Evolutionary conservation across 2,113 vertebrate species (phyloP), one percentile per base, ranked within the genome.

Genomic region (Chascanopsetta lugubris): DNA sequence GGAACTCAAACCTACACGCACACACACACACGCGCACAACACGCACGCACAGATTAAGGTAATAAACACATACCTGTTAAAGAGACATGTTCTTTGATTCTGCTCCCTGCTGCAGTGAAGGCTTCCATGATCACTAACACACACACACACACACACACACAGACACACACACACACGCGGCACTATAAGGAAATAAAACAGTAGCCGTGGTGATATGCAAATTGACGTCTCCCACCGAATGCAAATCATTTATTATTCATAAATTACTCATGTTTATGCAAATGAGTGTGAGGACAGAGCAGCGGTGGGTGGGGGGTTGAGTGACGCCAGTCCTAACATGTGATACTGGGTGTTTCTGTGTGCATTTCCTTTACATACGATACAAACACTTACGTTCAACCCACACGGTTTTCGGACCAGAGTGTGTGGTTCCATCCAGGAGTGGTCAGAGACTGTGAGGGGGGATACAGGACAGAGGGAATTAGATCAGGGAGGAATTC

Each of bases 181-280:
- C 77, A 47, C 89, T 86, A 45, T 17, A 89, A 92, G 90, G 85
- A 92, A 93, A 94, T 93, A 94, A 93, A 94, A 94, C 92, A 87
- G 91, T 94, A 93, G 91, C 93, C 92, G 94, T 89, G 91, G 91
- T 92, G 92, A 94, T 95, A 96, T 95, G 93, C 94, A 96, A 95
- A 97, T 96, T 94, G 95, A 92, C 83, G 87, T 89, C 93, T 94
- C 91, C 90, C 80, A 87, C 91, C 93, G 93, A 96, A 95, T 91
- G 91, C 94, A 94, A 90, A 83, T 71, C 85, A 92, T 94, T 96
- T 95, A 98, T 97, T 98, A 98, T 97, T 98, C 96, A 97, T 95
- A 95, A 92, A 92, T 92, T 94, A 94, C 78, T 93, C 92, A 94
- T 95, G 93, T 94, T 96, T 95, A 98, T 97, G 95, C 93, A 97